These are phyloP conservation scores for Hyppa rectilinea DNA, from an alignment of 2,888 invertebrate species.

Conservation along the genomic window DNA sequence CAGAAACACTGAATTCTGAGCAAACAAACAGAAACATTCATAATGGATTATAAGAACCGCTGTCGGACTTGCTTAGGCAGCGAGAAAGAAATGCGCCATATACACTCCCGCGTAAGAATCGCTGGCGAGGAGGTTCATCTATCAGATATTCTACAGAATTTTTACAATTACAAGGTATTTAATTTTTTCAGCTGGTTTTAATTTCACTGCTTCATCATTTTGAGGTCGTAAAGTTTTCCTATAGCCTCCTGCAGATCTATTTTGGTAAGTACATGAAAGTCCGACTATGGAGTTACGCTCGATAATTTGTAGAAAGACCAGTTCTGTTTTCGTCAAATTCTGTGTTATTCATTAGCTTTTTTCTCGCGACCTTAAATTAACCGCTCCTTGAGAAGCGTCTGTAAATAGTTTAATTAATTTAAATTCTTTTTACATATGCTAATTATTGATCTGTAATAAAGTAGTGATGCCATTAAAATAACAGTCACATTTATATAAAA, in stretches of 20 bases:
- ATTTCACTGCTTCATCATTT: background rate
- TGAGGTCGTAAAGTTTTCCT: background rate
- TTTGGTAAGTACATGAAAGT: background rate
- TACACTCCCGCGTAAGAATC: constrained; percentile 79
- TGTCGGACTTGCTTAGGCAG: constrained; percentile 85
- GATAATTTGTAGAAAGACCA: background rate
- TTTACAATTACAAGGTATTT: constrained; percentile 84
- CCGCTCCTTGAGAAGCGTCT: background rate
- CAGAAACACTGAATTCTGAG: background rate
- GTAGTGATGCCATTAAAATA: background rate
- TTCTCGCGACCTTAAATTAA: no score
- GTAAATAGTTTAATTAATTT: no score
- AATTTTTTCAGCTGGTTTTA: background rate
- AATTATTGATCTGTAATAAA: background rate
- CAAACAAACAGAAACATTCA: constrained; percentile 20
- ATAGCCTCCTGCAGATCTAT: background rate
- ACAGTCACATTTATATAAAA: no score
- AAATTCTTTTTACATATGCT: background rate
- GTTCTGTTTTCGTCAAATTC: no score
- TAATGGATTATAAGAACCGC: constrained; percentile 80
- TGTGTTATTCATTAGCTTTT: no score
- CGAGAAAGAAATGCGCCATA: constrained; percentile 82
- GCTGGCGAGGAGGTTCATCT: constrained; percentile 80
- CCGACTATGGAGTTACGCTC: background rate
- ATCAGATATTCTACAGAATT: constrained; percentile 82